Evolutionary conservation across 2,888 invertebrate species (phyloP).

Genomic region (Eumerus sabulonum): DNA sequence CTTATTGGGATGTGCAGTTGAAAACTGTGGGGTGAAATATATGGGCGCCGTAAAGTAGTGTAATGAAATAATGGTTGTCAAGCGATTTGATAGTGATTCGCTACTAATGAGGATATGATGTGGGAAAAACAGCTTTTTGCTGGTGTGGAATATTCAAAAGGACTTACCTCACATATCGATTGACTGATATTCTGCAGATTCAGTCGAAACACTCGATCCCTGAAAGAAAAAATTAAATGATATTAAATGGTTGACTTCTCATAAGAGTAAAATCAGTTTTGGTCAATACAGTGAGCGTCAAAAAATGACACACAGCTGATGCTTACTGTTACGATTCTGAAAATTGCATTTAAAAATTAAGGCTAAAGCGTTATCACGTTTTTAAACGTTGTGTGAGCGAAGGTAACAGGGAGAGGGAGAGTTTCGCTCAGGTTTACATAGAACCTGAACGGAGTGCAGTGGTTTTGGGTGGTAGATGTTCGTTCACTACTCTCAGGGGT

Average conservation of each 20-base stretch:
- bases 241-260: constrained; percentile 1
- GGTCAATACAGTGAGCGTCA: no score
- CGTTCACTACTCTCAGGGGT: no score
- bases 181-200: constrained; percentile 84
- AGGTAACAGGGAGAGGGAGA: no score
- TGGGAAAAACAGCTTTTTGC: constrained; percentile 5
- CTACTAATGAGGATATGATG: constrained; percentile 56
- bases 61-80: constrained; percentile 65
- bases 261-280: no score
- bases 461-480: no score
- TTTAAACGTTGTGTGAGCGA: no score
- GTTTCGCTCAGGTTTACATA: no score
- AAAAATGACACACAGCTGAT: no score
- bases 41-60: constrained; percentile 52
- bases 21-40: not conserved
- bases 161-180: constrained; percentile 84
- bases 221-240: constrained; percentile 77
- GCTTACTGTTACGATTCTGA: no score
- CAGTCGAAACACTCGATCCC: constrained; percentile 84
- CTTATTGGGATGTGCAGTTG: constrained; percentile 39
- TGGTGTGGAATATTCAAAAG: not conserved
- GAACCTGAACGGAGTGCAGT: no score
- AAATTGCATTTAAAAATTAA: no score
- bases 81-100: constrained; percentile 56
- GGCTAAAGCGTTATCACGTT: no score